A percentile compares a stretch with the other conserved stretches of the same genome.
Evolutionary conservation across 2,113 vertebrate genomes (phyloP).

Genomic region (Plestiodon gilberti): DNA sequence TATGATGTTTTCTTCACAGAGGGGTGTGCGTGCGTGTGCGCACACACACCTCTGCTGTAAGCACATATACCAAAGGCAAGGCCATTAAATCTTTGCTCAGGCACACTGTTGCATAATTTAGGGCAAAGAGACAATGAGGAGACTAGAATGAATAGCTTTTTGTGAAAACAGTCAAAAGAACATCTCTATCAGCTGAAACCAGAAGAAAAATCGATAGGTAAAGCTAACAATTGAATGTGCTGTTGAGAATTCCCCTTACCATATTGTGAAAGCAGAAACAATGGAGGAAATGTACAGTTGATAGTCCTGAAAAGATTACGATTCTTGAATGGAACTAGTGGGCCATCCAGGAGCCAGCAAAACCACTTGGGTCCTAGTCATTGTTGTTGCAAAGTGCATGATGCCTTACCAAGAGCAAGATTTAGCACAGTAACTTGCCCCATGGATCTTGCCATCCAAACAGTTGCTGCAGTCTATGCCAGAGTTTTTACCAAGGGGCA

Average conservation of each 20-base stretch:
- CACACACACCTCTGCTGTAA: no score
- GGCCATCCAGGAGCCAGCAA: no score
- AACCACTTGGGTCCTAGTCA: not conserved
- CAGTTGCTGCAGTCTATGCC: not conserved
- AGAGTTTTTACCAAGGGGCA: no score
- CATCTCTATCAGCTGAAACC: not conserved
- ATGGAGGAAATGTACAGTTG: not conserved
- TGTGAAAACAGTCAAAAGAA: not conserved
- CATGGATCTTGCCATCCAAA: not conserved
- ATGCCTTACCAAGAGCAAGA: no score
- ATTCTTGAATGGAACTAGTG: not conserved
- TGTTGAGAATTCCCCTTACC: not conserved
- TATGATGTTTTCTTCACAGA: not conserved
- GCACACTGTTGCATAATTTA: rapidly evolving
- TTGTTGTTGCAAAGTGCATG: not conserved
- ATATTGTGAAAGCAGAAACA: not conserved
- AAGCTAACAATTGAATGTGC: not conserved
- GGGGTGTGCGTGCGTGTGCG: no score
- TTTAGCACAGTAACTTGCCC: no score
- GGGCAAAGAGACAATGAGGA: not conserved
- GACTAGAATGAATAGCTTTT: not conserved
- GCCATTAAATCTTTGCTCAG: not conserved
- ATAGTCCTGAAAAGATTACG: not conserved
- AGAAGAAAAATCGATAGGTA: not conserved
- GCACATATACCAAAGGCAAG: rapidly evolving